Base-by-base conservation (phyloP, 2,888 invertebrate species). In the Phortica magna region DNA sequence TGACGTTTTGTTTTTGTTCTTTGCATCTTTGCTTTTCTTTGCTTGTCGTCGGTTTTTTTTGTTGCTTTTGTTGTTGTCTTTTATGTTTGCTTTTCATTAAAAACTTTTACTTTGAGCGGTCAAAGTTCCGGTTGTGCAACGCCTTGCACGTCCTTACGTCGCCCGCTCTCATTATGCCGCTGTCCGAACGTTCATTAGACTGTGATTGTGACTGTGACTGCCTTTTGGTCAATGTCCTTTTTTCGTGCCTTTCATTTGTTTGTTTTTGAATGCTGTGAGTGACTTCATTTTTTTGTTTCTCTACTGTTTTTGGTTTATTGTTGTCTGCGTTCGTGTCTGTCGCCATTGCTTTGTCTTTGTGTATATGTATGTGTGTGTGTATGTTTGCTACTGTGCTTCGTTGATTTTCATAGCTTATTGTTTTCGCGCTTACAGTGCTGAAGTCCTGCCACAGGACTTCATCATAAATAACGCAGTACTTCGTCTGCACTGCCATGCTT, bases 71-170 rank as follows among this genome's bases (percentile, higher is more conserved):
- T 43, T 74, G 59, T 73, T 77, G 75, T 76, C 71, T 77, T 57
- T 79, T 78, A 78, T 90, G 88, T 90, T 90, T 89, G 85, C 87
- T 89, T 90, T 89, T 89, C 89, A 89, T 89, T 90, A 89, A 88
- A 90, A 89, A 84, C 78, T 87, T 87, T 88, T 84, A 80, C 82
- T 87, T 85, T 83, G 81, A 88, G 82, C 80, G 84, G 84, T 81
- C 83, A 88, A 83, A 87, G 88, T 89, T 88, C 83, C 79, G 80
- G 75, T 79, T 61, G 22, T 22, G 61, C 61, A 12, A 61, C 19
- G 10, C 10, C 22, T 22, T 12, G 9, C 61, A 12, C 61, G 17
- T 61, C 61, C 22, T 1, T 10, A 4, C 22, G 10, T 22, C 61
- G n/a, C 10, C 7, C 1, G 7, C 61, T 61, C 22, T 61, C 57